Evolutionary conservation across 2,888 invertebrate species (phyloP).

Genomic region (Limnephilus auricula): DNA sequence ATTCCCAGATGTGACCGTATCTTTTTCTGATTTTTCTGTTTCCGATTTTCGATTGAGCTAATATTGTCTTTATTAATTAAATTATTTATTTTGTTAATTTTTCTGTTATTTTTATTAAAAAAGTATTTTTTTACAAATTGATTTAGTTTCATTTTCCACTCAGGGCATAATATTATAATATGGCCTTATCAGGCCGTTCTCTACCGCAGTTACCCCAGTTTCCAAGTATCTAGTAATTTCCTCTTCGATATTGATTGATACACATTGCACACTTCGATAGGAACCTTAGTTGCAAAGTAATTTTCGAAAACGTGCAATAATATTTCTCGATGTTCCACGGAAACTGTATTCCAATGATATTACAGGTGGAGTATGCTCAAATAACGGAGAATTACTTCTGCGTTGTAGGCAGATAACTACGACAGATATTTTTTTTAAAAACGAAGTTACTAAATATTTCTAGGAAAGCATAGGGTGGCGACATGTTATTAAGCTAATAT

Average conservation of each 20-base stretch:
- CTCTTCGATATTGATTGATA: neutral
- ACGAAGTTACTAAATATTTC: no score
- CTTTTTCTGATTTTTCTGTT: no score
- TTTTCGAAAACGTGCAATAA: neutral
- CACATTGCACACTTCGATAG: neutral
- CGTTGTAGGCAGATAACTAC: no score
- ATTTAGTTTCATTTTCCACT: neutral
- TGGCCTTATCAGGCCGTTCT: neutral
- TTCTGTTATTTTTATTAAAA: no score
- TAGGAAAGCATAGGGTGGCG: no score
- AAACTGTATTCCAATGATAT: neutral
- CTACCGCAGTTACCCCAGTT: neutral
- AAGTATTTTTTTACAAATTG: neutral
- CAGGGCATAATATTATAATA: neutral
- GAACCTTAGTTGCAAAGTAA: neutral
- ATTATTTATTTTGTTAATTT: no score
- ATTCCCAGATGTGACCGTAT: no score
- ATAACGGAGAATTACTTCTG: neutral
- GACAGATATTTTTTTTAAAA: no score
- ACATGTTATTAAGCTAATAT: no score
- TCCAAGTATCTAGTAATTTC: neutral
- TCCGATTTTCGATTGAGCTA: no score
- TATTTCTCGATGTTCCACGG: neutral
- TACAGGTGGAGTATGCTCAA: neutral
- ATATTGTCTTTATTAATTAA: no score